phyloP scores from a whole-genome alignment of 2,888 invertebrate species.

The Hydroisotoma schaefferi region DNA sequence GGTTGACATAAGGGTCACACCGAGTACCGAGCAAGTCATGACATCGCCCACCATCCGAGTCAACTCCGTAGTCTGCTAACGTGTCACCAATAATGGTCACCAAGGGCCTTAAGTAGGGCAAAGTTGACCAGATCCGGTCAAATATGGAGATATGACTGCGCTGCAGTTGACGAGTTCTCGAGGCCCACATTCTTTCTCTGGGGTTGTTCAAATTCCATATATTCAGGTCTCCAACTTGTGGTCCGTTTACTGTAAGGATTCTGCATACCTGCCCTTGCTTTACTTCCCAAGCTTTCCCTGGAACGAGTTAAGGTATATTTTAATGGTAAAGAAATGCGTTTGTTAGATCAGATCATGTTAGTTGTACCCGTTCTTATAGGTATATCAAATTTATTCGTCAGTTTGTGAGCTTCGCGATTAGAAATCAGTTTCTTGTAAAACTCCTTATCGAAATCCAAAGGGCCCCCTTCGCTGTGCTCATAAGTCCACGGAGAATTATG shows the following conservation, averaged over 20 bases:
- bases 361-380: conserved; percentile 51
- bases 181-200: conserved; percentile 53
- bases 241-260: conserved; percentile 53
- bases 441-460: conserved; percentile 21
- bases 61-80: conserved; percentile 54
- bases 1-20: conserved; percentile 57
- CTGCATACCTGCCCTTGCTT: conserved; percentile 54
- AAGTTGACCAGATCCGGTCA: conserved; percentile 56
- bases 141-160: conserved; percentile 54
- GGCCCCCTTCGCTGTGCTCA: conserved; percentile 24
- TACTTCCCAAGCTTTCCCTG: conserved; percentile 54
- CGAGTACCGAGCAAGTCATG: conserved; percentile 55
- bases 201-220: conserved; percentile 56
- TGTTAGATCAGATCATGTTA: background rate
- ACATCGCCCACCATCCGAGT: conserved; percentile 55
- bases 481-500: conserved; percentile 24
- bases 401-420: conserved; percentile 10
- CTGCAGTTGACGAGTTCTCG: conserved; percentile 57
- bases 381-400: conserved; percentile 30
- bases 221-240: conserved; percentile 56
- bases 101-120: conserved; percentile 56
- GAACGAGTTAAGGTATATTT: conserved; percentile 14
- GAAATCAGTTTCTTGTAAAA: conserved; percentile 16
- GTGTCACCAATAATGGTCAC: conserved; percentile 56
- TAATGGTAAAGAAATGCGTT: background rate